Conservation (phyloP, 2,797 vertebrate species). For the Eospalax fontanierii region DNA sequence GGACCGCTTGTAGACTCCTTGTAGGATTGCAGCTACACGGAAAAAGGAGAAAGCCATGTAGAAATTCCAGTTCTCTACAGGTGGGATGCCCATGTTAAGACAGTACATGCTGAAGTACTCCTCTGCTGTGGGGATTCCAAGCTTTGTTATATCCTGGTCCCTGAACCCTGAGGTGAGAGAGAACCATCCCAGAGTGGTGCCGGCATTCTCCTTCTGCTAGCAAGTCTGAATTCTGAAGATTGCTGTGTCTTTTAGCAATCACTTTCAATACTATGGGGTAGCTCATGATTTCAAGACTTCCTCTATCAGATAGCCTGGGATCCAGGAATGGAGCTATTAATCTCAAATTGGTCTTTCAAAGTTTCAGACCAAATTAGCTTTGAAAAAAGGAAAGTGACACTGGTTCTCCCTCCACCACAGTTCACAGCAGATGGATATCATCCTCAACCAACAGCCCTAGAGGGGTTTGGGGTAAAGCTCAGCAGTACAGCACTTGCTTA, state of each 20-base stretch:
- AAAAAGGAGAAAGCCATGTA: constrained; percentile 93
- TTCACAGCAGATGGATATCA: neutral
- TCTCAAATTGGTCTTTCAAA: neutral
- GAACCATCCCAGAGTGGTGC: neutral
- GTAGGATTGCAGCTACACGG: constrained; percentile 89
- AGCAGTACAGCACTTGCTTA: neutral
- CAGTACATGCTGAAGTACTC: constrained; percentile 90
- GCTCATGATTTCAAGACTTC: constrained; percentile 1
- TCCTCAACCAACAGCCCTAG: neutral
- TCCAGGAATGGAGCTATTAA: neutral
- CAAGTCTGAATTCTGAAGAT: constrained; percentile 23
- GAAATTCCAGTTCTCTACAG: constrained; percentile 89
- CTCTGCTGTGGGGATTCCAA: constrained; percentile 90
- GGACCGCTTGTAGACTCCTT: constrained; percentile 85
- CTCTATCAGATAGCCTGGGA: neutral
- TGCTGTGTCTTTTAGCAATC: neutral
- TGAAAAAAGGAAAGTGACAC: neutral
- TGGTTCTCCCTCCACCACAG: neutral
- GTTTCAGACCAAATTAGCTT: constrained; percentile 10
- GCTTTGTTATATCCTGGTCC: constrained; percentile 77
- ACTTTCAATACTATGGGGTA: neutral
- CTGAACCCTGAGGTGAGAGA: constrained; percentile 85
- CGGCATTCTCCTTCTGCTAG: neutral
- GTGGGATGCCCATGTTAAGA: constrained; percentile 78
- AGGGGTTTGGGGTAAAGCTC: neutral